Evolutionary conservation across 2,113 vertebrate genomes (phyloP).

Genomic region (Eurystomus gularis): DNA sequence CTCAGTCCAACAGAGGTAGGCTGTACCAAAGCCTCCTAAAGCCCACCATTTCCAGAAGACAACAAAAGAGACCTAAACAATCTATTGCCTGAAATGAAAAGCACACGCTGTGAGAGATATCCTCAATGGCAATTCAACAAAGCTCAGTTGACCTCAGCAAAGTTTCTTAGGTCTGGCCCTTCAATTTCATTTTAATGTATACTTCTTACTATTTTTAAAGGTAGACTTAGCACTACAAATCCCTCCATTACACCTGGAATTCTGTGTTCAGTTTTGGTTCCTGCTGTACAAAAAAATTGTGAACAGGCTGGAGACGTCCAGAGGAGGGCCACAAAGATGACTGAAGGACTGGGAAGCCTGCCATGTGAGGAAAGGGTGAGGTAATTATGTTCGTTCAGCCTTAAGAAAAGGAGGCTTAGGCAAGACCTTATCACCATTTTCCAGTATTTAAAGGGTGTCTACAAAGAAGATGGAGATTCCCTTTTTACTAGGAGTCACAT

Average conservation of each 20-base stretch:
- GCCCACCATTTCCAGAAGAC: neutral
- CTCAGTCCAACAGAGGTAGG: neutral
- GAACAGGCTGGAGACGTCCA: neutral
- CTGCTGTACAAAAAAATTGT: neutral
- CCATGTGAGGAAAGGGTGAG: neutral
- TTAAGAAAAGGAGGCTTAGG: neutral
- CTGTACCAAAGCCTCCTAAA: neutral
- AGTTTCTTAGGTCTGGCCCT: neutral
- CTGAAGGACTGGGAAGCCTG: neutral
- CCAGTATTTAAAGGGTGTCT: neutral
- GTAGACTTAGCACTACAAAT: neutral
- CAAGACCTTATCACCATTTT: neutral
- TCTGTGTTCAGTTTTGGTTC: neutral
- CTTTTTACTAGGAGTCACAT: neutral
- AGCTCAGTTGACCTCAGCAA: neutral
- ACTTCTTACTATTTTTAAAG: neutral
- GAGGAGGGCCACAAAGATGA: neutral
- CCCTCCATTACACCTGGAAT: neutral
- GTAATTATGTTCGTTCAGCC: neutral
- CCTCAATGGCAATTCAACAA: neutral
- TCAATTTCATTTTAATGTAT: neutral
- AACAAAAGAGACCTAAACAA: neutral
- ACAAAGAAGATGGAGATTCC: neutral
- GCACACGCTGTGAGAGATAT: neutral
- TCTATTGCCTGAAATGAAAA: neutral